Evolutionary conservation across 2,888 invertebrate genomes (phyloP).

Genomic region (Leptinotarsa haldemani): DNA sequence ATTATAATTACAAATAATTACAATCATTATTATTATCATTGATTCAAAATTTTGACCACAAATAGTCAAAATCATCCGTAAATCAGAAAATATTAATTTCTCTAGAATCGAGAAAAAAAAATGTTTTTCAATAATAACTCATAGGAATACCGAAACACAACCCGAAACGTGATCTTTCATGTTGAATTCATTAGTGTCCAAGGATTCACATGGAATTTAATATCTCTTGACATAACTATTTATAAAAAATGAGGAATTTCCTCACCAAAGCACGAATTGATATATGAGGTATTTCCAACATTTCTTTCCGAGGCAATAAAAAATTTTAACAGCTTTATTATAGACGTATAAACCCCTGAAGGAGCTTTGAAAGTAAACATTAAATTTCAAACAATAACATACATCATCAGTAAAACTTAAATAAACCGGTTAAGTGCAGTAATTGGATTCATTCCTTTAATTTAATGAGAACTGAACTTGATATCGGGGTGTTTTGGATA

Average conservation of each 20-base stretch:
- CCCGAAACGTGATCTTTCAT: neutral
- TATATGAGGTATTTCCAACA: conserved; percentile 42
- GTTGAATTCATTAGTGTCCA: conserved; percentile 9
- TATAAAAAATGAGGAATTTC: conserved; percentile 15
- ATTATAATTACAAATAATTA: no score
- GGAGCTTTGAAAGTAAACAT: conserved; percentile 44
- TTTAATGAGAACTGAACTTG: conserved; percentile 42
- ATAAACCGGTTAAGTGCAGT: conserved; percentile 40
- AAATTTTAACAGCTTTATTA: conserved; percentile 46
- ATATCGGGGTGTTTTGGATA: conserved; percentile 34
- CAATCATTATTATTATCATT: no score
- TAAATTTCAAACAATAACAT: conserved; percentile 46
- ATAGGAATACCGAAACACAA: neutral
- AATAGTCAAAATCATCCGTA: no score
- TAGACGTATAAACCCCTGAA: conserved; percentile 46
- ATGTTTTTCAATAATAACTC: neutral
- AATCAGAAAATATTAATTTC: no score
- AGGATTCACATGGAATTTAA: conserved; percentile 7
- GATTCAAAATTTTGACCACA: no score
- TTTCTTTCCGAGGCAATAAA: conserved; percentile 41
- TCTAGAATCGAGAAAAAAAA: neutral
- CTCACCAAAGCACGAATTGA: conserved; percentile 27
- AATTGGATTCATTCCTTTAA: conserved; percentile 37
- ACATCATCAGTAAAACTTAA: conserved; percentile 40
- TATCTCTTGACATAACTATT: conserved; percentile 15